Conservation (phyloP, 2,797 vertebrate species). For the Acrossocheilus fasciatus region DNA sequence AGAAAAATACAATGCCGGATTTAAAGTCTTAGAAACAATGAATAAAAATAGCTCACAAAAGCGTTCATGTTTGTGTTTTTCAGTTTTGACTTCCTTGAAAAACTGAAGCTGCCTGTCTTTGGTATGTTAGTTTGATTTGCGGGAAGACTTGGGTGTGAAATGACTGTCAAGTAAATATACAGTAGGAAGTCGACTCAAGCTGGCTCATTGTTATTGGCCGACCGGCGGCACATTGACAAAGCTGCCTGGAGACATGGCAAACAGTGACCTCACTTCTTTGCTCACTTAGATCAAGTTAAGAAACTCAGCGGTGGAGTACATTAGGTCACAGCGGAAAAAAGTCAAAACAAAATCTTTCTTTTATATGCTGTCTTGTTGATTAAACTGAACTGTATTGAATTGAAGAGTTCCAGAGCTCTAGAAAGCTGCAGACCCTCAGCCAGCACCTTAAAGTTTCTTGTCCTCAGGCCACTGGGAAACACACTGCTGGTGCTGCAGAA, state of each 20-base stretch:
- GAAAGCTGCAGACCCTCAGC: constrained; percentile 11
- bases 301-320: constrained; percentile 15
- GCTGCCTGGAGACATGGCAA: constrained; percentile 9
- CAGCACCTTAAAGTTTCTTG: background rate
- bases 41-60: constrained; percentile 38
- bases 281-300: constrained; percentile 18
- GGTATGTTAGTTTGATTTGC: constrained; percentile 19
- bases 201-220: constrained; percentile 44
- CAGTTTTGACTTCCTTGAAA: background rate
- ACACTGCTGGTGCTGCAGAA: constrained; percentile 9
- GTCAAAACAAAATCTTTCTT: background rate
- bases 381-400: background rate
- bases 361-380: background rate
- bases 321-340: constrained; percentile 9
- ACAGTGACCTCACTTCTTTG: background rate
- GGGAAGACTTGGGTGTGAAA: constrained; percentile 43
- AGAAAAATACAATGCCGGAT: background rate
- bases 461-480: constrained; percentile 7
- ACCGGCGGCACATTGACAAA: constrained; percentile 38
- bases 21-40: background rate
- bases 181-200: constrained; percentile 55
- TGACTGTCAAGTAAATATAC: constrained; percentile 35
- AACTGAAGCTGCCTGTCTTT: background rate
- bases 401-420: background rate
- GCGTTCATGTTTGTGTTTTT: constrained; percentile 10